These are phyloP conservation scores for Dasyornis broadbenti DNA, from an alignment of 2,113 vertebrate species.

Conservation along the genomic window DNA sequence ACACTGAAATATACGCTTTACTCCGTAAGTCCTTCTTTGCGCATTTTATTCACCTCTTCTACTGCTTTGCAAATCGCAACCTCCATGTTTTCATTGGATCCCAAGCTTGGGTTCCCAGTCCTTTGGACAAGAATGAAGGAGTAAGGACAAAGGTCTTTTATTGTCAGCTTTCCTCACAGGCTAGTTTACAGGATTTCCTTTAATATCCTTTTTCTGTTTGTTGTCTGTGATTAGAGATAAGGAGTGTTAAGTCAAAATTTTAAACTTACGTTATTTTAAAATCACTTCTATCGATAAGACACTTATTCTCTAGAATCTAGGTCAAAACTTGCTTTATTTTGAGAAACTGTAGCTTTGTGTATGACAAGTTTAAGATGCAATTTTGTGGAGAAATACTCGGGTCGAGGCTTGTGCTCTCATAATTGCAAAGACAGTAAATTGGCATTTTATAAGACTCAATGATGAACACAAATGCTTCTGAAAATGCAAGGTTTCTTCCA, in stretches of 20 bases:
- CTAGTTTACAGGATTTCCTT: neutral
- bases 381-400: neutral
- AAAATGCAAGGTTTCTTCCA: neutral
- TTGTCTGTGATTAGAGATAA: neutral
- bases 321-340: neutral
- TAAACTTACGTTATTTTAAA: neutral
- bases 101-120: neutral
- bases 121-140: neutral
- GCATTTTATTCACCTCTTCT: neutral
- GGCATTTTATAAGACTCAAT: neutral
- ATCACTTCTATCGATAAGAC: fast-evolving
- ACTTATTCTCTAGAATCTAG: neutral
- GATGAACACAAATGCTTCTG: neutral
- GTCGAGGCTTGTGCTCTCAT: neutral
- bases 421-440: neutral
- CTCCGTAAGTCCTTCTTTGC: fast-evolving
- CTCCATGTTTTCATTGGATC: neutral
- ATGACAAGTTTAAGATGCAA: neutral
- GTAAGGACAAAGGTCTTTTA: neutral
- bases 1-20: fast-evolving
- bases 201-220: neutral
- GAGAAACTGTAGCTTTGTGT: neutral
- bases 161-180: neutral
- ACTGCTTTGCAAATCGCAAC: neutral
- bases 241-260: neutral